These are phyloP conservation scores for Nesidiocoris tenuis DNA, from an alignment of 2,888 invertebrate species.

Conservation along the genomic window DNA sequence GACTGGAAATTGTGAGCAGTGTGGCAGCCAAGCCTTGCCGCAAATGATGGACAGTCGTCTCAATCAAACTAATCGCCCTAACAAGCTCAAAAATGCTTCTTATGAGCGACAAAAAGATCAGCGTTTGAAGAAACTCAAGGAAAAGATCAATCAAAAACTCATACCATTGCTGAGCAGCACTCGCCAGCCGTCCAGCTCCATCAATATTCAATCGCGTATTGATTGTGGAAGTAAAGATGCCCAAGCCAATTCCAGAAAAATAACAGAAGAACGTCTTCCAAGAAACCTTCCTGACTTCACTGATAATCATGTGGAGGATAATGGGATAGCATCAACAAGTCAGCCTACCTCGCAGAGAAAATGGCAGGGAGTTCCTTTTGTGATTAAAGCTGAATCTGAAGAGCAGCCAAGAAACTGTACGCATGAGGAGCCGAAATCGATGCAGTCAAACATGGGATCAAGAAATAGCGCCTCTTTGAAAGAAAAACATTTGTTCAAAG, in stretches of 20 bases:
- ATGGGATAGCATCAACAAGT: not conserved
- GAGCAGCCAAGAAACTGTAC: not conserved
- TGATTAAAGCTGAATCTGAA: not conserved
- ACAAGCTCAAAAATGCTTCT: not conserved
- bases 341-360: not conserved
- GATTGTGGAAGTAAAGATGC: not conserved
- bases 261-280: not conserved
- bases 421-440: not conserved
- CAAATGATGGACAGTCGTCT: not conserved
- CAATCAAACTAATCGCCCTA: not conserved
- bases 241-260: not conserved
- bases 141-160: conserved; percentile 27
- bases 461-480: not conserved
- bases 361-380: conserved; percentile 27
- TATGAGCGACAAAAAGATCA: not conserved
- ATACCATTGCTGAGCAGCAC: conserved; percentile 17
- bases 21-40: not conserved
- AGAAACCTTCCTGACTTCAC: not conserved
- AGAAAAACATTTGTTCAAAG: not conserved
- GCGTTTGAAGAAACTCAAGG: conserved; percentile 10
- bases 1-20: not conserved
- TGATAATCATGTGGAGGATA: not conserved
- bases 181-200: not conserved
- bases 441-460: not conserved
- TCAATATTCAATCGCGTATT: not conserved